phyloP scores from a whole-genome alignment of 2,797 vertebrate genomes.

The Rhinella marina region DNA sequence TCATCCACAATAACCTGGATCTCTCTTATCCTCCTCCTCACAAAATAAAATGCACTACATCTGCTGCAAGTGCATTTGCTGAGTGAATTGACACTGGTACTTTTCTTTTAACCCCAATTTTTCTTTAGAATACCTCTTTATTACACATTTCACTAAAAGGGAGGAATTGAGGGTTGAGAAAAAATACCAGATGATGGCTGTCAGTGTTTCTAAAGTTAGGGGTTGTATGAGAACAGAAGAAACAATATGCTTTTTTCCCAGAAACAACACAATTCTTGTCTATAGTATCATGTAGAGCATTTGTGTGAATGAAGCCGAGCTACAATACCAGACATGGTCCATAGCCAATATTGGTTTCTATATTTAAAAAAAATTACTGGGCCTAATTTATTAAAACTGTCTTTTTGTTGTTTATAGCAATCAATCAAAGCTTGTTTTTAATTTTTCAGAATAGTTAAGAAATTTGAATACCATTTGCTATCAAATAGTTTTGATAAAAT shows the following conservation, averaged over 20 bases:
- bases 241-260: neutral
- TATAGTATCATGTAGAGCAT: neutral
- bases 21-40: neutral
- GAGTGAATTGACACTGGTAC: neutral
- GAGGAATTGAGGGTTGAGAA: neutral
- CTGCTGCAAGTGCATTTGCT: neutral
- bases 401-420: too few relatives aligned
- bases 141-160: neutral
- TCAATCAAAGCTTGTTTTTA: too few relatives aligned
- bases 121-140: neutral
- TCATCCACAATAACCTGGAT: neutral
- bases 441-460: too few relatives aligned
- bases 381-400: too few relatives aligned
- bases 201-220: neutral
- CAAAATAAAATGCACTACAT: neutral
- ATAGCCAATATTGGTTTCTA: neutral
- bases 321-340: neutral
- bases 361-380: too few relatives aligned
- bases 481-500: too few relatives aligned
- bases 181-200: neutral
- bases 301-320: neutral
- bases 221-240: neutral
- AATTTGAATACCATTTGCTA: too few relatives aligned
- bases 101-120: slow-evolving; percentile 1
- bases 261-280: neutral